Conservation (phyloP, 2,797 vertebrate genomes). For the Limosa lapponica region DNA sequence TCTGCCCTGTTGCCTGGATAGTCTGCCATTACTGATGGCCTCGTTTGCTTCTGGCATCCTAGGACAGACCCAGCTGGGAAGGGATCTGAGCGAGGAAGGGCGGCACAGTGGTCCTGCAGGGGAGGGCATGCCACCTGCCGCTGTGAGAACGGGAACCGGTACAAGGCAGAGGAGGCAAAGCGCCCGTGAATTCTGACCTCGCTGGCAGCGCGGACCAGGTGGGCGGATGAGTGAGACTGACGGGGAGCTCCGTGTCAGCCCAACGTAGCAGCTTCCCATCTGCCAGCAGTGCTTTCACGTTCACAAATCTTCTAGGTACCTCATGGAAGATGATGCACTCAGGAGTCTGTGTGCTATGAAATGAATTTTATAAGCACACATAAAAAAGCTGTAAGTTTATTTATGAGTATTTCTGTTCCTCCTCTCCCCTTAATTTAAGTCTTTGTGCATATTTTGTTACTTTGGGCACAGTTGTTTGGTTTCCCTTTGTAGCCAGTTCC, state of each 20-base stretch:
- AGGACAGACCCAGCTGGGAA: not conserved
- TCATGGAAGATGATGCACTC: not conserved
- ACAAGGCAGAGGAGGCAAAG: not conserved
- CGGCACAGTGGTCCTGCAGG: not conserved
- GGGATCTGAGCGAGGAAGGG: not conserved
- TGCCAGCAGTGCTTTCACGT: not conserved
- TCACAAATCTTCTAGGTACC: not conserved
- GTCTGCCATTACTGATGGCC: not conserved
- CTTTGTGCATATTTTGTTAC: not conserved
- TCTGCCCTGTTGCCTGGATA: not conserved
- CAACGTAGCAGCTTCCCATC: not conserved
- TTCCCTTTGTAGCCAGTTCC: not conserved
- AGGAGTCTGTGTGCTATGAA: not conserved
- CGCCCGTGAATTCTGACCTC: not conserved
- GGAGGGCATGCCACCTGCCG: rapidly evolving
- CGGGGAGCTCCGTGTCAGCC: not conserved
- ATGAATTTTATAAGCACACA: not conserved
- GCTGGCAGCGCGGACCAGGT: not conserved
- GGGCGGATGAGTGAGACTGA: constrained; percentile 1
- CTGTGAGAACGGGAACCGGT: not conserved
- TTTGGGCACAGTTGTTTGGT: not conserved
- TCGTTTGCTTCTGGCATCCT: not conserved
- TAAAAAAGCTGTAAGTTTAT: not conserved
- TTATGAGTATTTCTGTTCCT: not conserved
- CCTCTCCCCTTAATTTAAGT: not conserved